These are phyloP conservation scores for Molanna angustata DNA, from an alignment of 2,888 invertebrate genomes.

Conservation along the genomic window DNA sequence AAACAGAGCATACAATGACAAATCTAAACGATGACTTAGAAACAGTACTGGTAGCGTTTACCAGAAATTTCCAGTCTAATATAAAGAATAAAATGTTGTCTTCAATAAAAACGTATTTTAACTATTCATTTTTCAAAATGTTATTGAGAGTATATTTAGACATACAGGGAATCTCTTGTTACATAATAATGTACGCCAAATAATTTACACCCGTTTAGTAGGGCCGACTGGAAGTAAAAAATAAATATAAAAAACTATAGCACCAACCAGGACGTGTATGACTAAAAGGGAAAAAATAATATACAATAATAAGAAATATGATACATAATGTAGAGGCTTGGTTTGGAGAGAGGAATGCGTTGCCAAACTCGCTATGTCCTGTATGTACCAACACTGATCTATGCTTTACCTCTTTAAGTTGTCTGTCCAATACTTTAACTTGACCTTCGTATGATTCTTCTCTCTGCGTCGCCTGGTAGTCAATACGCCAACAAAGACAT, in stretches of 20 bases:
- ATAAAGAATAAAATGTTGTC: too few relatives aligned
- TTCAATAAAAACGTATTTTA: too few relatives aligned
- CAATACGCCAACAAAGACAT: slow-evolving; percentile 39
- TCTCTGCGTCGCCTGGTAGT: slow-evolving; percentile 86
- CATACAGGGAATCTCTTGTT: too few relatives aligned
- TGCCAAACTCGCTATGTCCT: slow-evolving; percentile 30
- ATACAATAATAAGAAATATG: slow-evolving; percentile 7
- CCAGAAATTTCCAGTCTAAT: too few relatives aligned
- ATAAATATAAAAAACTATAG: slow-evolving; percentile 22
- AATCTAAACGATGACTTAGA: too few relatives aligned
- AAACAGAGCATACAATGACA: too few relatives aligned
- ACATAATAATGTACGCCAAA: too few relatives aligned
- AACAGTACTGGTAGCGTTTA: too few relatives aligned
- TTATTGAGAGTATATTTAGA: too few relatives aligned
- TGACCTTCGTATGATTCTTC: slow-evolving; percentile 92
- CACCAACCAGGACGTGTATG: slow-evolving; percentile 14
- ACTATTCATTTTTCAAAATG: too few relatives aligned
- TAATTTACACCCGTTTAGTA: slow-evolving; percentile 10
- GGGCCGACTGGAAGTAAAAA: slow-evolving; percentile 13
- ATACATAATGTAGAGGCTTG: neutral
- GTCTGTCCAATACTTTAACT: slow-evolving; percentile 84
- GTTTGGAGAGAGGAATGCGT: neutral
- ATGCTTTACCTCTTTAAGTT: slow-evolving; percentile 86
- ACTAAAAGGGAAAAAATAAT: neutral
- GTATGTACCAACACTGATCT: neutral